Percentiles rank a stretch among this genome's conserved stretches.
Conservation (phyloP, 2,888 invertebrate genomes). For the Dolichopus griseipennis region DNA sequence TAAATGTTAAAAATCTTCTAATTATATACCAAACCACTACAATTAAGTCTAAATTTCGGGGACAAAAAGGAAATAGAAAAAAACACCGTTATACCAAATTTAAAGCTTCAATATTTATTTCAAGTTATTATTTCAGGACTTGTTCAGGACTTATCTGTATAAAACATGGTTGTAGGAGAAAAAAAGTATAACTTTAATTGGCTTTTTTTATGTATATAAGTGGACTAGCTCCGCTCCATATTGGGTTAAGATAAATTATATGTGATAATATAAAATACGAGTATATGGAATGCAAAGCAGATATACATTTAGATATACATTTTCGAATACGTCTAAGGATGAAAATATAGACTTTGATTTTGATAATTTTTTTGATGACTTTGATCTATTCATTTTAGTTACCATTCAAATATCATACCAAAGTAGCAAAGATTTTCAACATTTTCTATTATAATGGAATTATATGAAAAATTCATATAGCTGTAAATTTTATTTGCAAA, state of each 20-base stretch:
- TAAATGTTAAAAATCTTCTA: no score
- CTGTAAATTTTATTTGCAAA: neutral
- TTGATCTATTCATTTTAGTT: neutral
- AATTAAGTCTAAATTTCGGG: no score
- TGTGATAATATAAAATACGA: neutral
- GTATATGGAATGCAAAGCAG: neutral
- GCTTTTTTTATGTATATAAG: no score
- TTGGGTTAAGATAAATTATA: neutral
- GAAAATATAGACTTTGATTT: neutral
- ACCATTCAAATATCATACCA: neutral
- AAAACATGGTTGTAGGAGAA: no score
- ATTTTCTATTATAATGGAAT: neutral
- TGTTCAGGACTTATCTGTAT: no score
- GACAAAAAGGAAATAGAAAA: no score
- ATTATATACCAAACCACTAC: no score
- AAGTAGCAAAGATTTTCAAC: neutral
- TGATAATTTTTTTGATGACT: neutral
- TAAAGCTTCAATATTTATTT: no score
- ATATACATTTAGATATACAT: neutral
- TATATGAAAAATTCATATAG: neutral
- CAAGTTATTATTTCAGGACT: no score
- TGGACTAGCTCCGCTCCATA: no score
- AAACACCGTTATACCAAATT: no score
- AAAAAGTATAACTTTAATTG: no score
- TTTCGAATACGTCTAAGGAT: neutral